These are phyloP conservation scores for Lasioglossum leucozonium DNA, from an alignment of 2,888 invertebrate genomes.

Conservation along the genomic window DNA sequence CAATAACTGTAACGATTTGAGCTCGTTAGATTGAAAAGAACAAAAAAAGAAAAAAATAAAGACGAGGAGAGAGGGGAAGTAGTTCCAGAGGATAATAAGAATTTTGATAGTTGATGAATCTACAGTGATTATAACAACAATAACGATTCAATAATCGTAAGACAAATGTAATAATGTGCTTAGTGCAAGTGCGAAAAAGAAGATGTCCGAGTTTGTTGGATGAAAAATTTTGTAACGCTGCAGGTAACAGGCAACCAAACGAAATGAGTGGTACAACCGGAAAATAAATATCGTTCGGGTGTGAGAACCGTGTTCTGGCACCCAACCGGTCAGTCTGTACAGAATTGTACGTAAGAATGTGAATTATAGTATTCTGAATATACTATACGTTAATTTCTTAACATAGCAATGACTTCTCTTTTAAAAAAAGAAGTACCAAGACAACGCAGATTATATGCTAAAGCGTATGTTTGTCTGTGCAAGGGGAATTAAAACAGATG, in stretches of 20 bases:
- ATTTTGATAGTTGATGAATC: slow-evolving; percentile 66
- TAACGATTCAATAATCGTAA: slow-evolving; percentile 59
- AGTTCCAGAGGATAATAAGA: slow-evolving; percentile 52
- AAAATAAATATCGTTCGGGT: slow-evolving; percentile 19
- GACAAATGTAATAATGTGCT: slow-evolving; percentile 52
- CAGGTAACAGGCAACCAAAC: slow-evolving; percentile 23
- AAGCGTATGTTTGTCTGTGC: slow-evolving; percentile 27
- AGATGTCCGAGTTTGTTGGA: slow-evolving; percentile 55
- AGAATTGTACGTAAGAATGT: slow-evolving; percentile 35
- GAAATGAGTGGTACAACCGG: background rate
- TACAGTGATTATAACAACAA: slow-evolving; percentile 56
- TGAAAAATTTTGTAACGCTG: slow-evolving; percentile 67
- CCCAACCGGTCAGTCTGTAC: slow-evolving; percentile 24
- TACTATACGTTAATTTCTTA: slow-evolving; percentile 29
- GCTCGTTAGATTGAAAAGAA: slow-evolving; percentile 48
- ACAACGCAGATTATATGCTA: slow-evolving; percentile 31
- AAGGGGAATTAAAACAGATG: slow-evolving; percentile 38
- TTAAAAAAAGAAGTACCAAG: slow-evolving; percentile 17
- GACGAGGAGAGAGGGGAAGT: slow-evolving; percentile 17
- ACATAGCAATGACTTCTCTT: slow-evolving; percentile 30
- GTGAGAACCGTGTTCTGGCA: background rate
- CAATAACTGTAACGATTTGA: slow-evolving; percentile 47
- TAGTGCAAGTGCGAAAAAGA: slow-evolving; percentile 55
- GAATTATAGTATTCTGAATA: slow-evolving; percentile 26
- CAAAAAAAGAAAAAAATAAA: slow-evolving; percentile 4